These are phyloP conservation scores for Goniozus legneri DNA, from an alignment of 1,140 invertebrate genomes.

Conservation along the genomic window DNA sequence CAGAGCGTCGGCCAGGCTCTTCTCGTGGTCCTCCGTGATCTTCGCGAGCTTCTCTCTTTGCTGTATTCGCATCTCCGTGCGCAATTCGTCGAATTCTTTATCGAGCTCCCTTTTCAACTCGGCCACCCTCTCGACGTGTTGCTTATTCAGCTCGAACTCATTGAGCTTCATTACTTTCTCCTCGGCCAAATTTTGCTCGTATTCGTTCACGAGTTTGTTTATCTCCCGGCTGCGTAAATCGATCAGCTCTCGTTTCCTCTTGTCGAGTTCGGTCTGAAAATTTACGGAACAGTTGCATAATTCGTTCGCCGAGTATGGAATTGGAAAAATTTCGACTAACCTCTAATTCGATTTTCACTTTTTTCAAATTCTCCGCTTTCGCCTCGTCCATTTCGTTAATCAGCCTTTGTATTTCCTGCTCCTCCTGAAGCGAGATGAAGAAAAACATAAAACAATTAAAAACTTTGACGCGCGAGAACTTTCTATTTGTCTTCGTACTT, in stretches of 20 bases:
- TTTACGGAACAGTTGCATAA: slow-evolving; percentile 47
- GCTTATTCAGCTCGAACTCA: slow-evolving; percentile 38
- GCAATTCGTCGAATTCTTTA: slow-evolving; percentile 47
- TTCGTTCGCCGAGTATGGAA: slow-evolving; percentile 50
- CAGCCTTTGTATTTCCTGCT: slow-evolving; percentile 45
- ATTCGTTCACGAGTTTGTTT: slow-evolving; percentile 39
- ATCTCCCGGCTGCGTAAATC: slow-evolving; percentile 44
- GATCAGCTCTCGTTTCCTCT: slow-evolving; percentile 39
- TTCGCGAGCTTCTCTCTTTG: slow-evolving; percentile 56
- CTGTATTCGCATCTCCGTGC: slow-evolving; percentile 45
- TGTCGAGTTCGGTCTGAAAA: slow-evolving; percentile 41
- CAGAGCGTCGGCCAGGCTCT: slow-evolving; percentile 51
- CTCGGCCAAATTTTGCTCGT: slow-evolving; percentile 36
- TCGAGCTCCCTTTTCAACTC: slow-evolving; percentile 39
- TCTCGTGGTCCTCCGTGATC: slow-evolving; percentile 61
- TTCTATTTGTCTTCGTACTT: background rate
- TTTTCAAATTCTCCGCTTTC: slow-evolving; percentile 37
- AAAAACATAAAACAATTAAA: background rate
- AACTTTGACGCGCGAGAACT: background rate
- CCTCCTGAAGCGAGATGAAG: too few relatives aligned
- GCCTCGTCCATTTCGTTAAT: slow-evolving; percentile 45
- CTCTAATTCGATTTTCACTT: slow-evolving; percentile 43
- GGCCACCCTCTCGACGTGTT: slow-evolving; percentile 38
- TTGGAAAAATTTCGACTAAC: too few relatives aligned
- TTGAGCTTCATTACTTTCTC: slow-evolving; percentile 37